phyloP scores from a whole-genome alignment of 2,888 invertebrate genomes.

The Eutolmus rufibarbis region DNA sequence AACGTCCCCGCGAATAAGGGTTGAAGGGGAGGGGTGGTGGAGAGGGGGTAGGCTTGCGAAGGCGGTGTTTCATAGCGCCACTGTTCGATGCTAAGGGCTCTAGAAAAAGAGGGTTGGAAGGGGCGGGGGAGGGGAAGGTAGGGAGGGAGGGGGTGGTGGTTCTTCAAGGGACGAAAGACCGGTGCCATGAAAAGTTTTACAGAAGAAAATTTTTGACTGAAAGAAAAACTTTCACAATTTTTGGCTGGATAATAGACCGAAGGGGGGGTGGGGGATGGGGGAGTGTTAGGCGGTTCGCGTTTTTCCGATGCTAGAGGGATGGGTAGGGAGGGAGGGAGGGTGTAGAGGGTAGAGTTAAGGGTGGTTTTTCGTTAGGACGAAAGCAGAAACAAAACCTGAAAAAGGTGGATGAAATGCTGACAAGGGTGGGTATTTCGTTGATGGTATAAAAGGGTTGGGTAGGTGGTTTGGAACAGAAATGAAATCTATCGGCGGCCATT shows the following conservation, averaged over 20 bases:
- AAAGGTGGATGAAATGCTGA: not conserved
- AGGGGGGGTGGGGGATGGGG: not conserved
- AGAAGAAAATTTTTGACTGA: not conserved
- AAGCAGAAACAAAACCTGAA: not conserved
- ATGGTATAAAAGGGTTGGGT: not conserved
- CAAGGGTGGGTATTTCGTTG: not conserved
- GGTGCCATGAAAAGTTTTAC: not conserved
- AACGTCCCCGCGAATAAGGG: not conserved
- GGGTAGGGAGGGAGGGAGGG: too few relatives aligned
- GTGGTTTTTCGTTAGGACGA: not conserved
- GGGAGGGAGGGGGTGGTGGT: not conserved
- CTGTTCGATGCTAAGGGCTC: not conserved
- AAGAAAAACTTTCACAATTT: conserved; percentile 27
- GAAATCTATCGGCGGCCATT: conserved; percentile 35
- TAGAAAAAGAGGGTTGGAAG: not conserved
- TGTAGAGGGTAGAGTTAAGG: not conserved
- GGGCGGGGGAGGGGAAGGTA: not conserved
- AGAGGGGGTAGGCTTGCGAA: not conserved
- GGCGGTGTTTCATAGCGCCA: not conserved
- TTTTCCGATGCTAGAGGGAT: not conserved
- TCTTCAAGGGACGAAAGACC: not conserved
- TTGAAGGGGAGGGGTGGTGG: not conserved
- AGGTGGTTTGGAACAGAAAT: not conserved
- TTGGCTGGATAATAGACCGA: not conserved
- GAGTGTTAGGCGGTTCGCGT: not conserved